Evolutionary conservation across 53 echinoderm and acorn worm species (phyloP).

Genomic region (Henricia sp.): DNA sequence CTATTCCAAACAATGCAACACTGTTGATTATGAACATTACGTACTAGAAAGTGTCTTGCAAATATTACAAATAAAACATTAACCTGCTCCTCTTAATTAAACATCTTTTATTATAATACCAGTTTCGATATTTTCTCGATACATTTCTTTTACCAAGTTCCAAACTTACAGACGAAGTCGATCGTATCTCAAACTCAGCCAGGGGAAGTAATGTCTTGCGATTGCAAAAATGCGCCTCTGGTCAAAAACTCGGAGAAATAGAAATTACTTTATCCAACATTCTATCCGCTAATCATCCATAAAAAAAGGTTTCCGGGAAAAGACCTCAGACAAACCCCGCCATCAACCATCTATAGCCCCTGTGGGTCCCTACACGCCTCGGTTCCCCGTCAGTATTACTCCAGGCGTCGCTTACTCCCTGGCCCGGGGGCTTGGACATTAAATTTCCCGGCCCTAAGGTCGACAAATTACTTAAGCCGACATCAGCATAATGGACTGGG

Average conservation of each 20-base stretch:
- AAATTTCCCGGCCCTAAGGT: constrained; percentile 36
- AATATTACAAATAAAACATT: too few species aligned
- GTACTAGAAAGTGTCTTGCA: too few species aligned
- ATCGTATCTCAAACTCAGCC: constrained; percentile 21
- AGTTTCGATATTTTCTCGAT: too few species aligned
- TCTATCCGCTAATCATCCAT: neutral
- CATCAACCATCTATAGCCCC: too few species aligned
- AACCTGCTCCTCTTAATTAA: too few species aligned
- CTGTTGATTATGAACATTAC: too few species aligned
- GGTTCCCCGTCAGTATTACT: neutral
- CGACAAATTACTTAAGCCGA: constrained; percentile 61
- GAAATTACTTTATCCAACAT: constrained; percentile 11
- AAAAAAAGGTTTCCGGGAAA: neutral
- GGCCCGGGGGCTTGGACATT: constrained; percentile 9
- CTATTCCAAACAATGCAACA: too few species aligned
- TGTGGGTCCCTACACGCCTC: neutral
- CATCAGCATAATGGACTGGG: constrained; percentile 35
- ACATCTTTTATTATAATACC: too few species aligned
- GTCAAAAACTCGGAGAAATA: constrained; percentile 6
- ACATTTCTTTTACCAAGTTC: too few species aligned
- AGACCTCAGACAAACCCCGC: neutral
- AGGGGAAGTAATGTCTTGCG: constrained; percentile 40
- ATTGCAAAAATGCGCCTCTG: constrained; percentile 54
- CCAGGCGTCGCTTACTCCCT: neutral
- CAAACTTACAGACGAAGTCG: too few species aligned